These are phyloP conservation scores for Pherbina coryleti DNA, from an alignment of 2,888 invertebrate species.

Conservation along the genomic window DNA sequence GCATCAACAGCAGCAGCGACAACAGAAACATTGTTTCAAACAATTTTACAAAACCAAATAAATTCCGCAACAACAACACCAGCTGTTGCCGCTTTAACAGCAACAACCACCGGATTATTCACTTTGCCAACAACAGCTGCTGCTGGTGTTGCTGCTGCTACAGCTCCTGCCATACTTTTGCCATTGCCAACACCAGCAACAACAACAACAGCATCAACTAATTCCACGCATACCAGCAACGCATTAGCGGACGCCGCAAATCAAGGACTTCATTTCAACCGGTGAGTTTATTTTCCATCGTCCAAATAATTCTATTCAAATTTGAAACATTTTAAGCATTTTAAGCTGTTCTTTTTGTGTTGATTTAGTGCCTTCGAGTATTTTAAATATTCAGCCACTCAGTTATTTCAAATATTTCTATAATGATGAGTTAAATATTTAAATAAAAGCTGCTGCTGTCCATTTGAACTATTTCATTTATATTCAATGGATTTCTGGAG, in stretches of 20 bases:
- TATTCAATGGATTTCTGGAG: too few relatives aligned
- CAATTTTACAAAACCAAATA: conserved; percentile 64
- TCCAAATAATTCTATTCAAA: neutral
- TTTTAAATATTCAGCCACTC: too few relatives aligned
- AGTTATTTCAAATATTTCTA: too few relatives aligned
- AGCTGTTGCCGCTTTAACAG: conserved; percentile 43
- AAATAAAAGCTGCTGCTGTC: too few relatives aligned
- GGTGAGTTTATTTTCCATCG: conserved; percentile 47
- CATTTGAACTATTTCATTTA: too few relatives aligned
- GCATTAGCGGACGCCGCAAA: conserved; percentile 32
- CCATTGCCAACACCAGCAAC: conserved; percentile 44
- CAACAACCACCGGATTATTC: conserved; percentile 49
- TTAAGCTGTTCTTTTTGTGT: too few relatives aligned
- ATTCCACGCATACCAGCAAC: conserved; percentile 24
- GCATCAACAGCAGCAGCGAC: conserved; percentile 48
- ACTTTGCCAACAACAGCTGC: conserved; percentile 49
- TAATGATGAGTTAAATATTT: too few relatives aligned
- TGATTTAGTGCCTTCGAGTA: too few relatives aligned
- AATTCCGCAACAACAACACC: conserved; percentile 60
- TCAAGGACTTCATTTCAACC: conserved; percentile 36
- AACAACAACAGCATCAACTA: conserved; percentile 17
- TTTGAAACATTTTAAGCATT: too few relatives aligned
- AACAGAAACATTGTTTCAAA: conserved; percentile 61
- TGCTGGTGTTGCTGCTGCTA: conserved; percentile 40
- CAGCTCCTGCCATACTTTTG: conserved; percentile 30